Evolutionary conservation across 2,113 vertebrate genomes (phyloP).

Genomic region (Sturnus vulgaris): DNA sequence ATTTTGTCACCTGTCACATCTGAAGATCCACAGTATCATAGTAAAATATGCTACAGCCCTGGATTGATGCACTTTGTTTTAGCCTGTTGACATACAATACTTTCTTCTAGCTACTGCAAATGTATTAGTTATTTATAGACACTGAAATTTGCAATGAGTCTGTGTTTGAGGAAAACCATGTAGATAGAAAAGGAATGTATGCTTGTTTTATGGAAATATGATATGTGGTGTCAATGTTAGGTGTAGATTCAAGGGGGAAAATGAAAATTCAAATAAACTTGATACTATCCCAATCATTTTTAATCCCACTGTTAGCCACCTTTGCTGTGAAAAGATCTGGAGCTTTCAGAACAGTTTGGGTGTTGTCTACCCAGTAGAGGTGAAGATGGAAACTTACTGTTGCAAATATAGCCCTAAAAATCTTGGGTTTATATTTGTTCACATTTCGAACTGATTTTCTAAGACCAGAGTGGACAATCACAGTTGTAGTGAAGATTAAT

Average conservation of each 20-base stretch:
- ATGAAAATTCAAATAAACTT: background rate
- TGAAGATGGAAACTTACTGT: background rate
- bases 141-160: background rate
- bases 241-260: background rate
- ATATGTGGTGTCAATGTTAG: background rate
- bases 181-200: background rate
- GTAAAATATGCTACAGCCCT: constrained; percentile 12
- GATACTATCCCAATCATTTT: background rate
- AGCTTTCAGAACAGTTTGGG: background rate
- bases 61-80: constrained; percentile 35
- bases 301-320: background rate
- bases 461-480: constrained; percentile 37
- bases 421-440: background rate
- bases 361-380: background rate
- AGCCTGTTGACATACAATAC: constrained; percentile 32
- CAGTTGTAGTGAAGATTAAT: constrained; percentile 56
- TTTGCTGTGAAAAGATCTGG: background rate
- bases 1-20: constrained; percentile 43
- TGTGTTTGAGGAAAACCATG: background rate
- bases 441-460: constrained; percentile 44
- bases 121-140: constrained; percentile 25
- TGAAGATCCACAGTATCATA: constrained; percentile 3
- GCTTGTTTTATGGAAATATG: background rate
- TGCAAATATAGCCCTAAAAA: constrained; percentile 18
- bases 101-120: constrained; percentile 14